A percentile compares a stretch with the other conserved stretches of the same genome.
These are phyloP conservation scores for Martes martes DNA, from an alignment of 2,113 vertebrate genomes.

Conservation along the genomic window DNA sequence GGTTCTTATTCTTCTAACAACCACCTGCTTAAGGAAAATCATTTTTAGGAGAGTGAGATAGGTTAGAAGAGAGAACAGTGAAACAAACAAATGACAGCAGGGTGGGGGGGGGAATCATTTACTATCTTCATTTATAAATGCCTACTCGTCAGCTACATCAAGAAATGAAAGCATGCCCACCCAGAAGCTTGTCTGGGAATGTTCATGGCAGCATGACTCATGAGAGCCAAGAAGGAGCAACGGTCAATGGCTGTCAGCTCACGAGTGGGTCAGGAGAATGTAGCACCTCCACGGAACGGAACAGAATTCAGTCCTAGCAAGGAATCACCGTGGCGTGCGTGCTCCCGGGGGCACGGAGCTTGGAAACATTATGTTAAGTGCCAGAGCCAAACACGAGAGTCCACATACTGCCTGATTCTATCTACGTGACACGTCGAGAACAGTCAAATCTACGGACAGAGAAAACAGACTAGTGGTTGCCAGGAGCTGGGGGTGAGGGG, in stretches of 20 bases:
- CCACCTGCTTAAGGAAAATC: neutral
- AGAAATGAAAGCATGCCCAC: neutral
- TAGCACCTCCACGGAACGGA: too few relatives aligned
- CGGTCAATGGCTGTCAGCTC: neutral
- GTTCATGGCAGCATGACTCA: neutral
- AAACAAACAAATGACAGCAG: neutral
- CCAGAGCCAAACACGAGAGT: neutral
- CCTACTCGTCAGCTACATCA: neutral
- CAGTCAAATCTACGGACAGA: neutral
- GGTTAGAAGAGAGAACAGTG: neutral
- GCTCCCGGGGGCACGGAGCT: neutral
- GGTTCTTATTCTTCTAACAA: neutral
- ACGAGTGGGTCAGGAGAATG: neutral
- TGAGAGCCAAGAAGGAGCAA: neutral
- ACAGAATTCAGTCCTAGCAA: rapidly evolving
- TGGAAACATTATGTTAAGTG: neutral
- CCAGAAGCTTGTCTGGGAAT: neutral
- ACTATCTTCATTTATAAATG: neutral
- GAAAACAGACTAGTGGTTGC: neutral
- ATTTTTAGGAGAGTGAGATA: neutral
- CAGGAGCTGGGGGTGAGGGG: neutral
- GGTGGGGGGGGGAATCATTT: neutral
- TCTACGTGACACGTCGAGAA: conserved; percentile 1
- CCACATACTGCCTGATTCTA: neutral
- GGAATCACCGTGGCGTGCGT: too few relatives aligned